Conservation (phyloP, 2,113 vertebrate genomes). For the Gambusia affinis region DNA sequence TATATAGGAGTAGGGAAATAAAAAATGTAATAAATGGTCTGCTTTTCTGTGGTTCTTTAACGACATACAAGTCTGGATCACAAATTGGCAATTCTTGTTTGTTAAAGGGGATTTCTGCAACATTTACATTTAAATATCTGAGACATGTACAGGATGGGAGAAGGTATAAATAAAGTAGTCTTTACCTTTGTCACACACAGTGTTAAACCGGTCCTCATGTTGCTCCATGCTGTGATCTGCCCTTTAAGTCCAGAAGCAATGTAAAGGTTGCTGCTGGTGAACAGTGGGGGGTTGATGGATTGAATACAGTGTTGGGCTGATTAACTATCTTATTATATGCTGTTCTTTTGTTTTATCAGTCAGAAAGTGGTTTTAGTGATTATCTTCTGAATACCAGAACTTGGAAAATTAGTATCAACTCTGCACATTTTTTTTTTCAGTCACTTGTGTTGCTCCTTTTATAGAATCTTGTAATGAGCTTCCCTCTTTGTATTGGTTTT, state of each 20-base stretch:
- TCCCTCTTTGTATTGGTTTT: constrained; percentile 17
- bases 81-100: neutral
- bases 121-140: neutral
- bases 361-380: neutral
- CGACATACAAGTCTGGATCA: neutral
- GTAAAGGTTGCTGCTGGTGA: constrained; percentile 19
- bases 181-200: constrained; percentile 15
- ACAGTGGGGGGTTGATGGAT: neutral
- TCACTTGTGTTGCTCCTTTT: constrained; percentile 9
- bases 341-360: neutral
- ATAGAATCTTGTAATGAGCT: constrained; percentile 24
- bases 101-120: neutral
- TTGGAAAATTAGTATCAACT: neutral
- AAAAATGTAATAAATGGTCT: too few relatives aligned
- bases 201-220: constrained; percentile 20
- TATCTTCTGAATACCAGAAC: neutral
- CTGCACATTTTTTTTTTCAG: neutral
- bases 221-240: constrained; percentile 30
- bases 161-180: constrained; percentile 9
- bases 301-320: neutral
- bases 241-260: constrained; percentile 20
- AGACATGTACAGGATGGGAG: neutral
- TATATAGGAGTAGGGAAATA: too few relatives aligned
- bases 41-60: neutral
- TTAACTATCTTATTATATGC: neutral